Percentiles rank a stretch among this genome's conserved stretches.
phyloP scores from a whole-genome alignment of 2,797 vertebrate genomes.

The Darevskia mixta region DNA sequence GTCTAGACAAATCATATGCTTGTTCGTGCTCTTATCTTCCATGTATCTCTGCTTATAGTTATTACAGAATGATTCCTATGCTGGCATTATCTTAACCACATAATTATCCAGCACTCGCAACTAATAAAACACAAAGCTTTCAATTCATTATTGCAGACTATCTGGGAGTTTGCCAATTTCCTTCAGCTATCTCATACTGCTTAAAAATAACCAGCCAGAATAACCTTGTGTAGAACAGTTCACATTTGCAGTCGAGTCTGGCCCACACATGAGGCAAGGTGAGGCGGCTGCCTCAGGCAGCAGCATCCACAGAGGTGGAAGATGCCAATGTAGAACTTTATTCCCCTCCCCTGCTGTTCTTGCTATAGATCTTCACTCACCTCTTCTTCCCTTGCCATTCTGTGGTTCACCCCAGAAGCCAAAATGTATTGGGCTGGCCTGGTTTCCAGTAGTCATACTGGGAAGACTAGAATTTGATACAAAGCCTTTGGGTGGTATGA shows the following conservation, averaged over 20 bases:
- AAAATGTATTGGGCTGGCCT: too few relatives aligned
- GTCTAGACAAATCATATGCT: not conserved
- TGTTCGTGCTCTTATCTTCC: not conserved
- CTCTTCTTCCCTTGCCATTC: too few relatives aligned
- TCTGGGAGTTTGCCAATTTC: not conserved
- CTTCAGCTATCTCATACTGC: not conserved
- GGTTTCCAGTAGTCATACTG: not conserved
- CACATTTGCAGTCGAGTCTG: not conserved
- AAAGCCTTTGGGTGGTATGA: not conserved
- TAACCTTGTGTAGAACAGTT: not conserved
- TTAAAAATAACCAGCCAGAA: not conserved
- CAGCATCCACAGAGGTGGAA: too few relatives aligned
- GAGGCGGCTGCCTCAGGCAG: too few relatives aligned
- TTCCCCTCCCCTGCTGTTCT: too few relatives aligned
- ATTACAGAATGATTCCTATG: not conserved
- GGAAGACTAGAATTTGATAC: not conserved
- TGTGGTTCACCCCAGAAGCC: too few relatives aligned
- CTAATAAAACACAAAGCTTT: conserved; percentile 1
- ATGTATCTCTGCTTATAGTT: not conserved
- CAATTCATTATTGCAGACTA: not conserved
- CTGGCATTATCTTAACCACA: not conserved
- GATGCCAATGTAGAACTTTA: too few relatives aligned
- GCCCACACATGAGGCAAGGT: too few relatives aligned
- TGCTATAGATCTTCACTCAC: too few relatives aligned
- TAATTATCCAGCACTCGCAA: not conserved